Evolutionary conservation across 2,888 invertebrate genomes (phyloP).

Genomic region (Apamea sordens): DNA sequence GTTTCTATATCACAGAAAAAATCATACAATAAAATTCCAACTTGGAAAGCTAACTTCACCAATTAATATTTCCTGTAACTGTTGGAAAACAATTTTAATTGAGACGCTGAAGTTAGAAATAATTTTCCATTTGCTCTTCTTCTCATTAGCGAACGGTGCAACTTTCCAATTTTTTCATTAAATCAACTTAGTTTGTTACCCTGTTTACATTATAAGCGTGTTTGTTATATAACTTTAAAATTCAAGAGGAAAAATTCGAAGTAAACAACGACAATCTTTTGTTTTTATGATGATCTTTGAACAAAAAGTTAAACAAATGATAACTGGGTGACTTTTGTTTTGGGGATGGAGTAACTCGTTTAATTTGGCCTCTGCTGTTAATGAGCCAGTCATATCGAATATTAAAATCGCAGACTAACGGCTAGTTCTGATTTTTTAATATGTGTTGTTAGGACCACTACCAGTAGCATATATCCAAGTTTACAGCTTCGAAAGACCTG

Average conservation of each 20-base stretch:
- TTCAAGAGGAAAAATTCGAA: conserved; percentile 11
- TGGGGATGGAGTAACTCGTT: background rate
- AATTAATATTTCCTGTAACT: conserved; percentile 69
- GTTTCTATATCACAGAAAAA: conserved; percentile 11
- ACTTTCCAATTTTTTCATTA: conserved; percentile 40
- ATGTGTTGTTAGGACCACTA: too few species aligned
- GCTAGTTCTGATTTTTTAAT: too few species aligned
- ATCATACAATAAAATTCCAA: conserved; percentile 31
- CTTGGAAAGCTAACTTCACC: conserved; percentile 58
- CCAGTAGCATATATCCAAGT: too few species aligned
- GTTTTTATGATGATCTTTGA: background rate
- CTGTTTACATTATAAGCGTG: conserved; percentile 37
- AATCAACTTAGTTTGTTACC: conserved; percentile 35
- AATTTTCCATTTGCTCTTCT: conserved; percentile 60
- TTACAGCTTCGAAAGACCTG: too few species aligned
- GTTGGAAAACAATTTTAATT: conserved; percentile 72
- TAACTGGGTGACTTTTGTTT: background rate
- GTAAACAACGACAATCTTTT: background rate
- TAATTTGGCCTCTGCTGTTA: background rate
- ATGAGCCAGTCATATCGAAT: too few species aligned
- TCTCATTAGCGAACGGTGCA: conserved; percentile 62
- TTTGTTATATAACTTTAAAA: conserved; percentile 30
- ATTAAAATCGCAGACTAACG: too few species aligned
- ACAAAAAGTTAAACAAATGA: background rate
- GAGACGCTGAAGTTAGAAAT: conserved; percentile 66